These are phyloP conservation scores for Platypus cylindrus DNA, from an alignment of 2,888 invertebrate genomes.

Conservation along the genomic window DNA sequence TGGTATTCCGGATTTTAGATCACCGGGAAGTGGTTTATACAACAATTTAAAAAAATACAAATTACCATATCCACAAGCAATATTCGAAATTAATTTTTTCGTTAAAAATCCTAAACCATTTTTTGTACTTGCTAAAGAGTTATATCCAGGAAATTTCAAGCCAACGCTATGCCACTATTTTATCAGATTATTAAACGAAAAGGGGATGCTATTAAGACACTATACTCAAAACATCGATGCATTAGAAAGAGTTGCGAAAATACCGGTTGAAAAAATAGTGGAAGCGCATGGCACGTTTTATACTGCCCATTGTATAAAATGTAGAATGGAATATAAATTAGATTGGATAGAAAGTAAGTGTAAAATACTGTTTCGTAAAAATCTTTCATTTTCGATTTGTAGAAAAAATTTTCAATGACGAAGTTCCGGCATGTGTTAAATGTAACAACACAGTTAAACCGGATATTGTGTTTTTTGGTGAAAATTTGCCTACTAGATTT, in stretches of 20 bases:
- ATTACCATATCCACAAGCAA: constrained; percentile 80
- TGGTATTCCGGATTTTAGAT: constrained; percentile 93
- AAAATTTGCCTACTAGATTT: constrained; percentile 71
- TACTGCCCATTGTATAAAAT: constrained; percentile 74
- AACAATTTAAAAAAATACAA: constrained; percentile 84
- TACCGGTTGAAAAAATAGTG: constrained; percentile 73
- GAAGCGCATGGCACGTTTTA: constrained; percentile 93
- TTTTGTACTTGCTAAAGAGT: constrained; percentile 77
- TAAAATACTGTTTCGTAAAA: neutral
- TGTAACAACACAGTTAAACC: constrained; percentile 74
- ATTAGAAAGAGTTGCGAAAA: constrained; percentile 72
- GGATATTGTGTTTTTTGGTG: constrained; percentile 94
- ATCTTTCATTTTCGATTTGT: constrained; percentile 21
- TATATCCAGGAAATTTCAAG: constrained; percentile 76
- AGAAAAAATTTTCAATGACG: constrained; percentile 61
- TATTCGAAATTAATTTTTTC: constrained; percentile 86
- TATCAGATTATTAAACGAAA: constrained; percentile 69
- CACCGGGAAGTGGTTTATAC: constrained; percentile 85
- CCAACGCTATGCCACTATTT: constrained; percentile 90
- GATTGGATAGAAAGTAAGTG: constrained; percentile 73
- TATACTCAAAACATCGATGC: constrained; percentile 92
- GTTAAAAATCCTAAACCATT: constrained; percentile 82
- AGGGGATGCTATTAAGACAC: constrained; percentile 61
- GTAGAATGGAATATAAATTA: constrained; percentile 56
- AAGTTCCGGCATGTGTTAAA: constrained; percentile 62